phyloP scores from a whole-genome alignment of 1,140 invertebrate species.

The Drosophila grimshawi region DNA sequence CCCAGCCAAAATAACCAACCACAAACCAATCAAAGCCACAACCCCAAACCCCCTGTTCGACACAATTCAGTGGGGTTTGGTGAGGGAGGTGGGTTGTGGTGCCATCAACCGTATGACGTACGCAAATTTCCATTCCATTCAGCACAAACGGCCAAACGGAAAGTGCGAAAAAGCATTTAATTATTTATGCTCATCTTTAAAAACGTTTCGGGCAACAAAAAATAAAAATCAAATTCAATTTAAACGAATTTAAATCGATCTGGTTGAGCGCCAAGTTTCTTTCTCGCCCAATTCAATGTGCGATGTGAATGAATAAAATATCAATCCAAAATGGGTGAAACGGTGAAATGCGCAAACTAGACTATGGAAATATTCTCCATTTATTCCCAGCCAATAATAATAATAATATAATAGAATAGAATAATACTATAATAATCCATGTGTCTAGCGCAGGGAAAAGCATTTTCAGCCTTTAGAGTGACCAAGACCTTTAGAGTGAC shows the following conservation, averaged over 20 bases:
- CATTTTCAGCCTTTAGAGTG: no score
- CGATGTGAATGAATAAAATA: constrained; percentile 13
- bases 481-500: no score
- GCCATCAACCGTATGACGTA: constrained; percentile 28
- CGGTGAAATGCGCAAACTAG: neutral
- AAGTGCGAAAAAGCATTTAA: constrained; percentile 78
- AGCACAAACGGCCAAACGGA: constrained; percentile 12
- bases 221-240: constrained; percentile 52
- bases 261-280: constrained; percentile 52
- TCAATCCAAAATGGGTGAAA: neutral
- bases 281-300: constrained; percentile 20
- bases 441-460: no score
- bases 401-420: no score
- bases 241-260: constrained; percentile 70
- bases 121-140: constrained; percentile 35
- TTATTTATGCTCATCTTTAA: constrained; percentile 73
- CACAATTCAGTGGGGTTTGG: neutral
- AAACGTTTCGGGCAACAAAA: constrained; percentile 34
- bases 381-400: neutral
- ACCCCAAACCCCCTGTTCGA: neutral
- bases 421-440: no score
- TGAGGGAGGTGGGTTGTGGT: neutral
- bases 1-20: constrained; percentile 49
- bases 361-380: constrained; percentile 11
- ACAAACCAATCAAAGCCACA: constrained; percentile 6